A percentile compares a stretch with the other conserved stretches of the same genome.
These are phyloP conservation scores for Acleris cristana DNA, from an alignment of 2,888 invertebrate genomes.

Conservation along the genomic window DNA sequence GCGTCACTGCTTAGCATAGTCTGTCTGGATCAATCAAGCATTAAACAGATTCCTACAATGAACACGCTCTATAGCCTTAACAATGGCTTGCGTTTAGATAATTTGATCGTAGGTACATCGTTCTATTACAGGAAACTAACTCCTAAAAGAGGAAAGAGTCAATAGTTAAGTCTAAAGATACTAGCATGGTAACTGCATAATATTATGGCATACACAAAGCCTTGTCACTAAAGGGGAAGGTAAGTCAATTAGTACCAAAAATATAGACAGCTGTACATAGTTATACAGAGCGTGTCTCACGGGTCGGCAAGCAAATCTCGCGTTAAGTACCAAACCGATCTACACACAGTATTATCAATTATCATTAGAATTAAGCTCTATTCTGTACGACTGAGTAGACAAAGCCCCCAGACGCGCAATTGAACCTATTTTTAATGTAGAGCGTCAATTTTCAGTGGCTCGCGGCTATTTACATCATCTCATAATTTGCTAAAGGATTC, in stretches of 20 bases:
- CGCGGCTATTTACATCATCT: too few species aligned
- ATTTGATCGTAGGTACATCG: too few species aligned
- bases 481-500: too few species aligned
- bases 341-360: too few species aligned
- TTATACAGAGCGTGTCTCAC: background rate
- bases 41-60: background rate
- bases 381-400: too few species aligned
- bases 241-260: constrained; percentile 3
- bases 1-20: constrained; percentile 19
- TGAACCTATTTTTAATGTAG: too few species aligned
- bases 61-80: background rate
- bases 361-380: too few species aligned
- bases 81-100: background rate
- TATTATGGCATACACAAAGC: background rate
- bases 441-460: too few species aligned
- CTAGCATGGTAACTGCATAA: background rate
- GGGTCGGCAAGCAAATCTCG: too few species aligned
- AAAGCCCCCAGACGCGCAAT: too few species aligned
- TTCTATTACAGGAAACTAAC: too few species aligned
- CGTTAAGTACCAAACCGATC: too few species aligned
- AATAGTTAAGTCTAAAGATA: background rate
- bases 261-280: background rate
- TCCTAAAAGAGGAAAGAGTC: background rate
- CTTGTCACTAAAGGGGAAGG: constrained; percentile 4
- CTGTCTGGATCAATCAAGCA: constrained; percentile 2